Evolutionary conservation across 1,140 invertebrate genomes (phyloP), one percentile per base, ranked within the genome.

Genomic region (Drosophila sturtevanti): DNA sequence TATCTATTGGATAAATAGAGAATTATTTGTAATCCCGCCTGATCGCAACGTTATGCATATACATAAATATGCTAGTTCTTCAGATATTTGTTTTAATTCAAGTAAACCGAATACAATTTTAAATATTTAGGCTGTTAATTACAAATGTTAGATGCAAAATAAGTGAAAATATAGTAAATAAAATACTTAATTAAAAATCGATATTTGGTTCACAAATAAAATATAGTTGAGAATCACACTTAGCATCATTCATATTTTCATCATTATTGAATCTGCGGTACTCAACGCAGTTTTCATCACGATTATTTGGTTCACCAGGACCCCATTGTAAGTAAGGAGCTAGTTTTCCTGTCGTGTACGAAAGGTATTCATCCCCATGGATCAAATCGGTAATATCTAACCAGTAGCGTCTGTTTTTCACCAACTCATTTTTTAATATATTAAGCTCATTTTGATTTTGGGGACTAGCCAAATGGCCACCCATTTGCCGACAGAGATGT

Each of bases 401-500:
- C 71, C 71, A 74, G 52, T 68, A 76, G 12, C 9, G 10, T 11
- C n/a, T 1, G 7, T 2, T 21, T 0, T 4, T 3, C 0, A 16
- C 11, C 2, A 73, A 61, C 34, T 6, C 1, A 1, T 37, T 18
- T 4, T 18, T n/a, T 5, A 71, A 4, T 1, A 12, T 58, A 24
- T 54, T 4, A 0, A 38, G 14, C 41, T 76, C 68, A 0, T 16
- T 3, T 2, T 22, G n/a, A 16, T 38, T 72, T 44, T 44, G 14
- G 14, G 63, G 56, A 24, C 34, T 27, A 5, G 62, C 35, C 35
- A 76, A 48, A 52, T 72, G 18, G 1, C 41, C 54, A 3, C 69
- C 73, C 16, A 63, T 12, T 34, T 55, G 4, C 0, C 21, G 69
- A 31, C 69, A 76, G n/a, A 21, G 55, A 27, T 60, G 63, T 22